These are phyloP conservation scores for Lampropteryx suffumata DNA, from an alignment of 2,888 invertebrate species.

Conservation along the genomic window DNA sequence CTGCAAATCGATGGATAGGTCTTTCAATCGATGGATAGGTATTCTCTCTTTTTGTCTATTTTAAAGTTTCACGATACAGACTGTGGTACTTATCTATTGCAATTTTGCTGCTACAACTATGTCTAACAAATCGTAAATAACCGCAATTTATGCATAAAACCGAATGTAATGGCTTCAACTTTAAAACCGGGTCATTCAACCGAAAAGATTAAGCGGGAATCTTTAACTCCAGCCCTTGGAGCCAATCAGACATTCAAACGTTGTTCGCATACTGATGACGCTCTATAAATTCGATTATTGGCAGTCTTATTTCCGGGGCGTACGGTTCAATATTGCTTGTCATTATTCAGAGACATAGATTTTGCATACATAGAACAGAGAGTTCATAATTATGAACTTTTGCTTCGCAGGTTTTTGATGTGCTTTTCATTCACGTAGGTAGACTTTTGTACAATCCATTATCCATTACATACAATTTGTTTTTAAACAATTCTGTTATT, in stretches of 20 bases:
- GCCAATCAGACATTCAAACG: slow-evolving; percentile 68
- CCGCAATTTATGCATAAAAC: slow-evolving; percentile 29
- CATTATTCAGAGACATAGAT: slow-evolving; percentile 25
- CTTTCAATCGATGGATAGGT: no score
- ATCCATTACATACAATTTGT: no score
- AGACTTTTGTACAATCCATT: no score
- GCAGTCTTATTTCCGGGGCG: slow-evolving; percentile 15
- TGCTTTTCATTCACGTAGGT: no score
- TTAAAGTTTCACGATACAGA: no score
- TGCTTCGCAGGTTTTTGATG: no score
- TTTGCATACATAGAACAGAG: slow-evolving; percentile 21
- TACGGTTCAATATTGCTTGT: slow-evolving; percentile 31
- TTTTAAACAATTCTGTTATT: no score
- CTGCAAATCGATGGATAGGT: no score
- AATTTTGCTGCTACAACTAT: no score
- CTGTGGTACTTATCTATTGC: no score
- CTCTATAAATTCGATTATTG: slow-evolving; percentile 16
- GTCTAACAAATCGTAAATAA: not conserved
- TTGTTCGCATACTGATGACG: slow-evolving; percentile 66
- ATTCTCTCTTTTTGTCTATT: no score
- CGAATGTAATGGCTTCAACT: slow-evolving; percentile 54
- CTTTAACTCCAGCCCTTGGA: slow-evolving; percentile 55
- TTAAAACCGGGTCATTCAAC: slow-evolving; percentile 62
- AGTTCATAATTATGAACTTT: no score
- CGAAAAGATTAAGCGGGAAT: slow-evolving; percentile 66